A percentile compares a stretch with the other conserved stretches of the same genome.
phyloP scores from a whole-genome alignment of 2,888 invertebrate genomes.

The Pollenia labialis region DNA sequence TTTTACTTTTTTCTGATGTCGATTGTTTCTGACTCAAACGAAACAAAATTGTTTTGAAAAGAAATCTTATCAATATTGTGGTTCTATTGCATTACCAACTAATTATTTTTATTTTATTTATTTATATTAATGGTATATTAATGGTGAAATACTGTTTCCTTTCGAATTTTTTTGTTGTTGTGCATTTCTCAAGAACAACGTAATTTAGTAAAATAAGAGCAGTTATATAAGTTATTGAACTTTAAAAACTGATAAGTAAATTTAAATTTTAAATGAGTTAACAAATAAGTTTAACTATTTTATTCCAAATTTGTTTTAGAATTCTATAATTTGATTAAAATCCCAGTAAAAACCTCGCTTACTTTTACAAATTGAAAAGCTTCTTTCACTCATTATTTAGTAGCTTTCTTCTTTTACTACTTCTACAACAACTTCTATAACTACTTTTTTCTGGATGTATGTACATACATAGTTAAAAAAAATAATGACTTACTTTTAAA shows the following conservation, averaged over 20 bases:
- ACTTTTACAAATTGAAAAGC: too few relatives aligned
- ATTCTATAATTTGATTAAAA: not conserved
- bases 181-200: too few relatives aligned
- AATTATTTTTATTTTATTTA: not conserved
- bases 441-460: too few relatives aligned
- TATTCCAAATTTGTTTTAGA: conserved; percentile 2
- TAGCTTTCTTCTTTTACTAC: too few relatives aligned
- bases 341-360: too few relatives aligned
- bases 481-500: too few relatives aligned
- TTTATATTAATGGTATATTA: not conserved
- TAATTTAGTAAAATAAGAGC: not conserved
- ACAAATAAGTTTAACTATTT: not conserved
- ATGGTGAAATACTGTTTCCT: conserved; percentile 30
- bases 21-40: conserved; percentile 2
- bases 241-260: conserved; percentile 10
- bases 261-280: not conserved
- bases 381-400: too few relatives aligned
- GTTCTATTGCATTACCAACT: not conserved
- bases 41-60: not conserved
- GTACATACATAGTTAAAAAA: too few relatives aligned
- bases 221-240: conserved; percentile 23
- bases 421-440: too few relatives aligned
- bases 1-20: not conserved
- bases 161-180: not conserved
- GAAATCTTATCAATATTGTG: conserved; percentile 32